Evolutionary conservation across 2,113 vertebrate species (phyloP).

Genomic region (Orcinus orca): DNA sequence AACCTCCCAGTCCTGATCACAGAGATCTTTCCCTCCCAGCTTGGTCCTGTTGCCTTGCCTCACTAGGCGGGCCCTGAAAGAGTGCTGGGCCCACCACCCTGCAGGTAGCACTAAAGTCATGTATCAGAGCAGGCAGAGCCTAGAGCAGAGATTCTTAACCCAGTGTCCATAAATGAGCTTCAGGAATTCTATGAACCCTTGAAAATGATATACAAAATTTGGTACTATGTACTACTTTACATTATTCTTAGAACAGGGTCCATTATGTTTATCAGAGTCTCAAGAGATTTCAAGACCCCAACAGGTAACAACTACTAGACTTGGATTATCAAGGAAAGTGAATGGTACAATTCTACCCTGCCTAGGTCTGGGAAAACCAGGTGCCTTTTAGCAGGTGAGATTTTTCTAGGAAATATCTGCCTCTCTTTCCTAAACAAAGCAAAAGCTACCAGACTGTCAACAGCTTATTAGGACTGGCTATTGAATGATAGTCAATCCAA

Average conservation of each 20-base stretch:
- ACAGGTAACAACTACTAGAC: not conserved
- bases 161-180: not conserved
- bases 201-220: not conserved
- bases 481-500: not conserved
- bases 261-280: not conserved
- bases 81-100: not conserved
- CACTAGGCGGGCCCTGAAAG: not conserved
- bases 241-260: not conserved
- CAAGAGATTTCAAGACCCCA: not conserved
- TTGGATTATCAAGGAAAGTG: not conserved
- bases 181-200: not conserved
- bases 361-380: not conserved
- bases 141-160: not conserved
- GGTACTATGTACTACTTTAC: not conserved
- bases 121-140: not conserved
- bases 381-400: not conserved
- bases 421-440: not conserved
- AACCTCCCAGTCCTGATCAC: not conserved
- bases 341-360: not conserved
- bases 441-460: not conserved
- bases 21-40: not conserved
- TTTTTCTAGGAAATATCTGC: not conserved
- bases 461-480: not conserved
- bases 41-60: not conserved
- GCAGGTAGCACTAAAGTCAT: rapidly evolving